Evolutionary conservation across 1,140 invertebrate species (phyloP), one percentile per base, ranked within the genome.

Genomic region (Ruditapes philippinarum): DNA sequence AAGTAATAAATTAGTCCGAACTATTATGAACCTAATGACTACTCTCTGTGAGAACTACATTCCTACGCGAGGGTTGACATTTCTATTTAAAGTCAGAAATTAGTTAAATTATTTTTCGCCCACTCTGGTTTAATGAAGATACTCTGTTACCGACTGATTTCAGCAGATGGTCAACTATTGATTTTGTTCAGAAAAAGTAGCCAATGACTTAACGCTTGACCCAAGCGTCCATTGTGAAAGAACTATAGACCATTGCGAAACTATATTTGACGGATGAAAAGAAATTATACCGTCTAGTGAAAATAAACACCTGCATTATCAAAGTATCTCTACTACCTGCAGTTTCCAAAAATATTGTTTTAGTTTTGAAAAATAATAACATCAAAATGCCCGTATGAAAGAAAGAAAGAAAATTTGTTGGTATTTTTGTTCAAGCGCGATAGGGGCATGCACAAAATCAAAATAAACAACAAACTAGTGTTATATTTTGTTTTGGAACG

Each of bases 1-100:
- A 40, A 25, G 42, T 73, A 84, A 84, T 84, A 84, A 84, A 84
- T 84, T 84, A 84, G 62, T 73, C 65, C 49, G 68, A 68, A 73
- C 82, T 84, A 83, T 84, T 49, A 73, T 57, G 54, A 84, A 84
- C 36, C 65, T 84, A 84, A 84, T 84, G 82, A 84, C 65, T 54
- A 84, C 82, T 84, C 74, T 84, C n/a, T 7, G 62, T 49, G 22
- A 31, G 74, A 84, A 73, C 38, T n/a, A n/a, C 38, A 51, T 51
- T 54, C 31, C 40, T 38, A 14, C 36, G 49, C 42, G 40, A 33
- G 49, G 40, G 14, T 31, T 70, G 82, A 84, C 82, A 73, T 73
- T 65, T 84, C 62, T 74, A 84, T 84, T 73, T 33, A 19, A 70
- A 38, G 25, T 57, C 49, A 33, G 45, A 84, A 84, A 84, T 84